Percentiles rank a stretch among this genome's conserved stretches.
These are phyloP conservation scores for Aphelinus certus DNA, from an alignment of 1,140 invertebrate genomes.

Conservation along the genomic window DNA sequence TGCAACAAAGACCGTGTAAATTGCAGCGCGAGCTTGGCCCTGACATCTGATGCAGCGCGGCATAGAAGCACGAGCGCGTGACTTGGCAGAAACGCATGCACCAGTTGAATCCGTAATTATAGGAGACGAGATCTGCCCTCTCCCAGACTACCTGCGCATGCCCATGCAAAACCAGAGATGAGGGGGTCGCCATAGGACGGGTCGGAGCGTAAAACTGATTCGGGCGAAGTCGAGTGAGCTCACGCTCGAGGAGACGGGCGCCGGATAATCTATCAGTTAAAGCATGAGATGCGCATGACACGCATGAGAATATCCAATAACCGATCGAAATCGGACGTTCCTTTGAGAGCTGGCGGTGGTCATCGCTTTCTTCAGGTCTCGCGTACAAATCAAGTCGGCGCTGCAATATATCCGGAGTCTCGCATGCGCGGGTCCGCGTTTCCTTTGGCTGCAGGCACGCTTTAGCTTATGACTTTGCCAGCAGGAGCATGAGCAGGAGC, in stretches of 20 bases:
- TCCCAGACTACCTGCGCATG: neutral
- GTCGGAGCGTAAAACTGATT: constrained; percentile 16
- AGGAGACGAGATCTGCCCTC: too few relatives aligned
- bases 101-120: constrained; percentile 11
- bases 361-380: constrained; percentile 5
- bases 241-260: constrained; percentile 20
- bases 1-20: constrained; percentile 7
- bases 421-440: too few relatives aligned
- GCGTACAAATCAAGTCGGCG: constrained; percentile 19
- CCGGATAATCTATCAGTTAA: constrained; percentile 17
- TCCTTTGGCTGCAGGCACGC: neutral
- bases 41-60: too few relatives aligned
- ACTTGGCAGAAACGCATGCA: neutral
- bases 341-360: constrained; percentile 36
- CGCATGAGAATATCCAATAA: constrained; percentile 45
- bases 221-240: constrained; percentile 20
- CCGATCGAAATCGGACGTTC: constrained; percentile 44
- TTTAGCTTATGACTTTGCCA: constrained; percentile 44
- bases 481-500: too few relatives aligned
- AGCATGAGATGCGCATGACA: neutral
- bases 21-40: neutral
- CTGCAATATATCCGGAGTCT: neutral
- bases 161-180: too few relatives aligned
- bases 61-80: too few relatives aligned
- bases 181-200: neutral